A percentile compares a stretch with the other conserved stretches of the same genome.
These are phyloP conservation scores for Prietella phreatophila DNA, from an alignment of 2,113 vertebrate genomes.

Conservation along the genomic window DNA sequence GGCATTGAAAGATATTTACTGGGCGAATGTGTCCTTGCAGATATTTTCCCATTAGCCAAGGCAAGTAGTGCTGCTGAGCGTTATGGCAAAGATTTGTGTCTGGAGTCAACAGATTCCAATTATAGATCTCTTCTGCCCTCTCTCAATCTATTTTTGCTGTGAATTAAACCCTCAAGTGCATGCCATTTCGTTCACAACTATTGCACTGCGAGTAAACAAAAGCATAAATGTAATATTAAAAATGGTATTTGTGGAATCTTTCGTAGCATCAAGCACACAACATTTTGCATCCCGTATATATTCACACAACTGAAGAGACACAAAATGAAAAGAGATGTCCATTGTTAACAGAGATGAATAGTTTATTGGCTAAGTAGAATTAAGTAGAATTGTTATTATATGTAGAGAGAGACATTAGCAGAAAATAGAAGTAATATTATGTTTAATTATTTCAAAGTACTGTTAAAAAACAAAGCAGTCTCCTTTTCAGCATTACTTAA, in stretches of 20 bases:
- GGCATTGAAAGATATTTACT: constrained; percentile 49
- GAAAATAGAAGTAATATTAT: neutral
- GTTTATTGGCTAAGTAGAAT: neutral
- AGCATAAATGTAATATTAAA: constrained; percentile 59
- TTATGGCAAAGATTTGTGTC: constrained; percentile 66
- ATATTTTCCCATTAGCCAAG: constrained; percentile 60
- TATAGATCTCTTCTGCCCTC: constrained; percentile 78
- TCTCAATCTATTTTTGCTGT: constrained; percentile 70
- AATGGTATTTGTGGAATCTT: constrained; percentile 10
- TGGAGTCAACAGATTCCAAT: constrained; percentile 78
- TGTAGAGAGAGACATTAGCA: neutral
- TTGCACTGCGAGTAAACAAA: constrained; percentile 76
- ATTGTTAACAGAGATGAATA: neutral
- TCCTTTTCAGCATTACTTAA: neutral
- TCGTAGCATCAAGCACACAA: neutral
- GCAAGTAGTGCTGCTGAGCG: constrained; percentile 58
- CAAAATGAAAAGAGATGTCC: neutral
- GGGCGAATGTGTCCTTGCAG: constrained; percentile 57
- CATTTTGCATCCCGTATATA: neutral
- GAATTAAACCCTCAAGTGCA: constrained; percentile 74
- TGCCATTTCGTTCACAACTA: constrained; percentile 69
- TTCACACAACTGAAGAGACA: neutral
- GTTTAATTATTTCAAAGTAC: neutral
- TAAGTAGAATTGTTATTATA: neutral
- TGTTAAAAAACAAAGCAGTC: neutral